These are phyloP conservation scores for Sebastes kiyomatsui DNA, from an alignment of 2,797 vertebrate species.

Conservation along the genomic window DNA sequence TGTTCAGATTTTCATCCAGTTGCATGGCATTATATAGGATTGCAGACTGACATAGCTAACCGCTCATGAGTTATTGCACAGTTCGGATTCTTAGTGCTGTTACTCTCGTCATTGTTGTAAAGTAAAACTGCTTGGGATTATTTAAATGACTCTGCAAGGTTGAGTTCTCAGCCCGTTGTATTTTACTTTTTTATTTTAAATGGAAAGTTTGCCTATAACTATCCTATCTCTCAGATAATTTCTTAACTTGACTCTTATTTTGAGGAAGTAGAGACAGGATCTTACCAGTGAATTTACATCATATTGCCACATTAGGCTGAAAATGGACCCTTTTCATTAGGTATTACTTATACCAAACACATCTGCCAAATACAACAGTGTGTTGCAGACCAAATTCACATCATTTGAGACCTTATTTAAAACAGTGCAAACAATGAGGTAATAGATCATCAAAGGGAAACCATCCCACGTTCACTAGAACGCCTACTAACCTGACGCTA, in stretches of 20 bases:
- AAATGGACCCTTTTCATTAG: slow-evolving; percentile 21
- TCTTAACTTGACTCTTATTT: slow-evolving; percentile 47
- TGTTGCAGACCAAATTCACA: slow-evolving; percentile 41
- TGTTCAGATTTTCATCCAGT: slow-evolving; percentile 83
- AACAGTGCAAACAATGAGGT: slow-evolving; percentile 38
- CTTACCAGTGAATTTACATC: slow-evolving; percentile 35
- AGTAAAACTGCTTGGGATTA: slow-evolving; percentile 76
- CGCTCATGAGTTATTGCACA: slow-evolving; percentile 89
- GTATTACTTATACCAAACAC: slow-evolving; percentile 35
- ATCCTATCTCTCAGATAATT: slow-evolving; percentile 36
- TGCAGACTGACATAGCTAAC: slow-evolving; percentile 87
- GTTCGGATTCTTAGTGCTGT: slow-evolving; percentile 85
- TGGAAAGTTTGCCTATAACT: slow-evolving; percentile 39
- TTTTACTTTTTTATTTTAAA: slow-evolving; percentile 54
- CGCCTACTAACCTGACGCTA: slow-evolving; percentile 50
- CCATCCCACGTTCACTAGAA: slow-evolving; percentile 35
- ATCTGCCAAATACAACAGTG: slow-evolving; percentile 56
- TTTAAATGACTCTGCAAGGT: slow-evolving; percentile 67
- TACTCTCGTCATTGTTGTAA: slow-evolving; percentile 81
- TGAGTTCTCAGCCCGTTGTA: slow-evolving; percentile 54
- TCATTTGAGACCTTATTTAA: slow-evolving; percentile 28
- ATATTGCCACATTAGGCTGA: slow-evolving; percentile 24
- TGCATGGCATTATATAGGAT: slow-evolving; percentile 92
- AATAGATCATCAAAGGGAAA: slow-evolving; percentile 52
- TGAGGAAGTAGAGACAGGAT: slow-evolving; percentile 57